Conservation (phyloP, 1,140 invertebrate genomes). For the Danaus plexippus region DNA sequence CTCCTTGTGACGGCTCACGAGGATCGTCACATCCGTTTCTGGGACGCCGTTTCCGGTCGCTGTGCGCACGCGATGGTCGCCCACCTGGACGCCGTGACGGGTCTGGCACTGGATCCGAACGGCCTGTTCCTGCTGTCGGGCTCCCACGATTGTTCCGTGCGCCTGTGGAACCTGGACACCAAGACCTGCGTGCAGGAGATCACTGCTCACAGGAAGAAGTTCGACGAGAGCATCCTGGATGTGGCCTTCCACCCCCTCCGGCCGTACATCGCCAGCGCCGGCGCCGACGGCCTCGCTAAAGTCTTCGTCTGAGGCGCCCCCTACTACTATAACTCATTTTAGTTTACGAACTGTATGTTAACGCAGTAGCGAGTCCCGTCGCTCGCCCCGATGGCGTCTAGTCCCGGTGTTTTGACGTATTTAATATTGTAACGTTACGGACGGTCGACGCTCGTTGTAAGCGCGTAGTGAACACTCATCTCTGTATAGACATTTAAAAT, state of each 20-base stretch:
- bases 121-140: constrained; percentile 98
- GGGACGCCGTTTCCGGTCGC: constrained; percentile 96
- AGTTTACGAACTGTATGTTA: constrained; percentile 37
- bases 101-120: constrained; percentile 97
- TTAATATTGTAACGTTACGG: constrained; percentile 53
- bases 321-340: constrained; percentile 20
- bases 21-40: constrained; percentile 98
- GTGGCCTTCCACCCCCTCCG: constrained; percentile 99
- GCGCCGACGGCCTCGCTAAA: constrained; percentile 98
- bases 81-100: constrained; percentile 98
- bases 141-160: constrained; percentile 97
- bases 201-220: constrained; percentile 99
- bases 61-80: constrained; percentile 98
- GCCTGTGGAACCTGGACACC: constrained; percentile 99
- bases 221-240: constrained; percentile 98
- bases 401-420: constrained; percentile 37
- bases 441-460: constrained; percentile 43
- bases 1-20: constrained; percentile 97
- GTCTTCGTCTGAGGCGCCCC: constrained; percentile 84
- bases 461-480: constrained; percentile 66
- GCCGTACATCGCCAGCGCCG: constrained; percentile 98
- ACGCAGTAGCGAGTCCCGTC: constrained; percentile 32
- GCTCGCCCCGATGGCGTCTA: constrained; percentile 22
- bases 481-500: constrained; percentile 70
- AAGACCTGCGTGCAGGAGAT: constrained; percentile 99